Evolutionary conservation across 2,797 vertebrate species (phyloP).

Genomic region (Rhadinocentrus ornatus): DNA sequence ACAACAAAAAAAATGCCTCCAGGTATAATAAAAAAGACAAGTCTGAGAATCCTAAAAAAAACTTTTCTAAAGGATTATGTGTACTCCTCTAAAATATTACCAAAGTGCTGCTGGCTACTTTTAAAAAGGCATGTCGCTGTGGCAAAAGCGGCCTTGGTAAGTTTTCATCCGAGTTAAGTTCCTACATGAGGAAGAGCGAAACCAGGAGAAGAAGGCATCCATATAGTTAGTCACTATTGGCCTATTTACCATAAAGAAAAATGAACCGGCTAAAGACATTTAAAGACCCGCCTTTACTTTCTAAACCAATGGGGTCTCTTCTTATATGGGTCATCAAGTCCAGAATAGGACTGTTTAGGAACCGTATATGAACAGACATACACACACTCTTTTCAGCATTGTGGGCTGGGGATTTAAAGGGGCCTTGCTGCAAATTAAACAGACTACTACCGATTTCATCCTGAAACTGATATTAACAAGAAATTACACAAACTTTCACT

Average conservation of each 20-base stretch:
- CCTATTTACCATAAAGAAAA: constrained; percentile 5
- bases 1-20: not conserved
- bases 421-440: constrained; percentile 3
- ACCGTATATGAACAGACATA: constrained; percentile 44
- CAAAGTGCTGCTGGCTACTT: constrained; percentile 19
- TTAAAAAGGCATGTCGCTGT: constrained; percentile 10
- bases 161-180: constrained; percentile 9
- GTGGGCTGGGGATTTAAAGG: constrained; percentile 40
- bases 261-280: constrained; percentile 2
- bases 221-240: constrained; percentile 11
- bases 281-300: constrained; percentile 25
- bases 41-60: not conserved
- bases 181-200: constrained; percentile 6
- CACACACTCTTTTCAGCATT: constrained; percentile 6
- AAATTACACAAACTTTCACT: not conserved
- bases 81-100: constrained; percentile 26
- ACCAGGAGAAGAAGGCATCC: constrained; percentile 21
- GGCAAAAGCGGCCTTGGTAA: constrained; percentile 9
- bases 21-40: constrained; percentile 40
- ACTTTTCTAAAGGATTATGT: constrained; percentile 21
- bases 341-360: constrained; percentile 41
- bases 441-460: not conserved
- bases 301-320: constrained; percentile 48
- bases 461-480: not conserved
- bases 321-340: constrained; percentile 62